Evolutionary conservation across 2,113 vertebrate genomes (phyloP).

Genomic region (Microcebus jonahi): DNA sequence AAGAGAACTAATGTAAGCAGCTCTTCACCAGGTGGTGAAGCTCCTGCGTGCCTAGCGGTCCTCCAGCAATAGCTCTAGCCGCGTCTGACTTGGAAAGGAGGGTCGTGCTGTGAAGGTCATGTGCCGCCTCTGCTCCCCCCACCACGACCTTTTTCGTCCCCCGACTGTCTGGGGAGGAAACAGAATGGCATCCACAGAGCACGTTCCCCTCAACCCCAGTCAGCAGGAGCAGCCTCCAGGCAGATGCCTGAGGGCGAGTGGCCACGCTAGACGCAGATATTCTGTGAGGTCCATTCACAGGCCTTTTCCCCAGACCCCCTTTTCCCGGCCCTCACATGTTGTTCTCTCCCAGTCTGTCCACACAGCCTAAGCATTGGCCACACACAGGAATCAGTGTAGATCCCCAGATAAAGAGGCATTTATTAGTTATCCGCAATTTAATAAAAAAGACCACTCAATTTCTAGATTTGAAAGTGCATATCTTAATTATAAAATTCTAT

Average conservation of each 20-base stretch:
- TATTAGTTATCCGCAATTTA: background rate
- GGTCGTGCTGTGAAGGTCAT: background rate
- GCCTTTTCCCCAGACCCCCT: background rate
- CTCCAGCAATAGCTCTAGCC: background rate
- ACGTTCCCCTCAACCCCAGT: background rate
- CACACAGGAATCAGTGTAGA: background rate
- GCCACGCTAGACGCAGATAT: background rate
- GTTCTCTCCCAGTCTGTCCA: background rate
- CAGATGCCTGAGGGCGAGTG: background rate
- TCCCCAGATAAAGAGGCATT: background rate
- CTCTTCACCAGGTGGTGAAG: no score
- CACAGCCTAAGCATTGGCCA: background rate
- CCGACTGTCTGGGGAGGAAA: background rate
- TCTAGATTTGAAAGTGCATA: background rate
- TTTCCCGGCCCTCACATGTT: background rate
- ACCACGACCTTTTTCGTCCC: background rate
- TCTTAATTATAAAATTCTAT: background rate
- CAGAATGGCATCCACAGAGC: background rate
- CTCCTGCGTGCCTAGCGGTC: background rate
- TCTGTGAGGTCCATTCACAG: background rate
- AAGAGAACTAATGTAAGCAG: background rate
- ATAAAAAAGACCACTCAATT: background rate
- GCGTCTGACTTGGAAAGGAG: background rate
- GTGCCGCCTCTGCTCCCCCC: background rate
- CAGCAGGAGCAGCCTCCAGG: background rate